Conservation (phyloP, 2,888 invertebrate genomes). For the Melanargia galathea region DNA sequence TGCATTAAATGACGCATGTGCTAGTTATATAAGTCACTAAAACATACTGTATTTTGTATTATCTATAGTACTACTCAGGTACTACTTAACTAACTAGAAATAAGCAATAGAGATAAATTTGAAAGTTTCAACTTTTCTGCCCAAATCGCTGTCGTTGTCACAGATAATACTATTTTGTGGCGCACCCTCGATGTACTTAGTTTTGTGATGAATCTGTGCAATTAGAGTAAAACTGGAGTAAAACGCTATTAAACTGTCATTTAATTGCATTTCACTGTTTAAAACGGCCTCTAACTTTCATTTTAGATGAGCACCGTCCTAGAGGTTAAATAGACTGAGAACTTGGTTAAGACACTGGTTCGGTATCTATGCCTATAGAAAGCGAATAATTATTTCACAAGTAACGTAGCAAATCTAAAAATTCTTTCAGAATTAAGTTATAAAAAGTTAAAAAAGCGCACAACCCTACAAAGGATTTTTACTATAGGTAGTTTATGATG, state of each 20-base stretch:
- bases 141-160: slow-evolving; percentile 66
- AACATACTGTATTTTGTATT: too few species aligned
- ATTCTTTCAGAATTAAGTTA: too few species aligned
- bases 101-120: too few species aligned
- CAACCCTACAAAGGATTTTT: too few species aligned
- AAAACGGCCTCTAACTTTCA: slow-evolving; percentile 75
- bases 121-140: slow-evolving; percentile 43
- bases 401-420: too few species aligned
- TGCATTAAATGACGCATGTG: too few species aligned
- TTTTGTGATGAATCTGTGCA: slow-evolving; percentile 66
- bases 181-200: slow-evolving; percentile 58
- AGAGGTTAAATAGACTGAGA: slow-evolving; percentile 77
- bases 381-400: slow-evolving; percentile 38
- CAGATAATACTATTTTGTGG: slow-evolving; percentile 53
- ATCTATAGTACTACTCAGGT: too few species aligned
- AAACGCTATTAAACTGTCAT: slow-evolving; percentile 74
- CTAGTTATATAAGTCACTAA: too few species aligned
- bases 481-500: too few species aligned
- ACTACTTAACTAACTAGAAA: too few species aligned
- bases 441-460: too few species aligned
- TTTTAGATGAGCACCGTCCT: slow-evolving; percentile 57
- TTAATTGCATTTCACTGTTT: slow-evolving; percentile 72
- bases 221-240: slow-evolving; percentile 79
- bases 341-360: slow-evolving; percentile 47
- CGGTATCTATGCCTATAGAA: slow-evolving; percentile 39